Percentiles rank a stretch among this genome's conserved stretches.
phyloP scores from a whole-genome alignment of 2,888 invertebrate species.

The Apocheima hispidaria region DNA sequence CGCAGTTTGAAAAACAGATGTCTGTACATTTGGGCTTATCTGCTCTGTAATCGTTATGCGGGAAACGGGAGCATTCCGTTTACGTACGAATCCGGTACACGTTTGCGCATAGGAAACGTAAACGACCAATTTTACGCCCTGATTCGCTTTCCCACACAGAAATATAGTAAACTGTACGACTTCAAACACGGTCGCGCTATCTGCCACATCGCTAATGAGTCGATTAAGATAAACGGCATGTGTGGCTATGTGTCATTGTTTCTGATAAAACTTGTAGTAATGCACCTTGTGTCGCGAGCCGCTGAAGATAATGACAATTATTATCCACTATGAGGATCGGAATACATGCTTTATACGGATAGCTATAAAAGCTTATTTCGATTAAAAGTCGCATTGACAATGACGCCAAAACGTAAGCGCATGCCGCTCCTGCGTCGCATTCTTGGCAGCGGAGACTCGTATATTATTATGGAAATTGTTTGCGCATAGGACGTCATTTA shows the following conservation, averaged over 20 bases:
- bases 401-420: conserved; percentile 57
- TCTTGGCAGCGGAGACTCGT: conserved; percentile 39
- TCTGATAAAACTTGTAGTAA: conserved; percentile 38
- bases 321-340: conserved; percentile 33
- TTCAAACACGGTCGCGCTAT: conserved; percentile 28
- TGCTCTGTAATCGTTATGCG: conserved; percentile 43
- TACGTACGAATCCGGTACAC: conserved; percentile 49
- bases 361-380: conserved; percentile 33
- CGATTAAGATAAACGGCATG: conserved; percentile 43
- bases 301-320: conserved; percentile 45
- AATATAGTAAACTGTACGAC: background rate
- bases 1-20: conserved; percentile 72
- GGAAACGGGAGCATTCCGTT: conserved; percentile 48
- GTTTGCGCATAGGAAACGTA: conserved; percentile 53
- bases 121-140: conserved; percentile 43
- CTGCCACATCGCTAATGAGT: conserved; percentile 38
- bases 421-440: conserved; percentile 40
- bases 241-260: conserved; percentile 42
- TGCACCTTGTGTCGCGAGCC: conserved; percentile 45
- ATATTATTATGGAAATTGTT: conserved; percentile 40
- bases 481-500: conserved; percentile 20
- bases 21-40: conserved; percentile 57
- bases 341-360: conserved; percentile 13
- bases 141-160: conserved; percentile 29
- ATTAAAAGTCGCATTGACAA: conserved; percentile 33